These are phyloP conservation scores for Machimus atricapillus DNA, from an alignment of 2,888 invertebrate genomes.

Conservation along the genomic window DNA sequence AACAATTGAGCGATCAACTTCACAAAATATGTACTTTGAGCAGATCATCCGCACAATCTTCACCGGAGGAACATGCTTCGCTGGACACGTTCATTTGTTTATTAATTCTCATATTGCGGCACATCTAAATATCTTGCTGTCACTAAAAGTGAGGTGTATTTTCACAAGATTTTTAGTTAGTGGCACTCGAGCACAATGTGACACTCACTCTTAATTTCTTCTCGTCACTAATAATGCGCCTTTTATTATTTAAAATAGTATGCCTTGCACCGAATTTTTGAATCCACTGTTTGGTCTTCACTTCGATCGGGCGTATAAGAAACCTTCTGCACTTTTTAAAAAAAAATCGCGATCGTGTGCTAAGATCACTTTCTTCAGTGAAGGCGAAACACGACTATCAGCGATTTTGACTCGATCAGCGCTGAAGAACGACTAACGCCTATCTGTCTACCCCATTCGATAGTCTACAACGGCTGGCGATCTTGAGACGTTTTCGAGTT, in stretches of 20 bases:
- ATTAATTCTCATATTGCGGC: neutral
- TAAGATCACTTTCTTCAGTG: neutral
- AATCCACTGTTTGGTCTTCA: neutral
- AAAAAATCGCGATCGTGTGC: neutral
- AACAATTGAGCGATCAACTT: neutral
- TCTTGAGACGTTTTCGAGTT: conserved; percentile 48
- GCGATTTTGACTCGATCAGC: conserved; percentile 63
- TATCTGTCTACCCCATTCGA: conserved; percentile 63
- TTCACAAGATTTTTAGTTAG: neutral
- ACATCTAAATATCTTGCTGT: neutral
- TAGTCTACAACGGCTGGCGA: conserved; percentile 50
- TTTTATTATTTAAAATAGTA: neutral
- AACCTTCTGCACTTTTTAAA: neutral
- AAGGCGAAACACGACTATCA: neutral
- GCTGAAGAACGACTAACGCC: conserved; percentile 64
- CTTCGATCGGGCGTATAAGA: neutral
- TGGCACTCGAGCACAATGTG: neutral
- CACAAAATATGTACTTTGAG: neutral
- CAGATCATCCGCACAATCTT: neutral
- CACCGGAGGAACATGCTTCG: neutral
- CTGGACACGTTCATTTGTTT: neutral
- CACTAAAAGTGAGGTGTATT: neutral
- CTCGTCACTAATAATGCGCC: neutral
- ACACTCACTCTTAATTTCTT: neutral
- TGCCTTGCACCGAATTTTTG: neutral